Conservation (phyloP, 2,888 invertebrate species). For the Ophion slaviceki region DNA sequence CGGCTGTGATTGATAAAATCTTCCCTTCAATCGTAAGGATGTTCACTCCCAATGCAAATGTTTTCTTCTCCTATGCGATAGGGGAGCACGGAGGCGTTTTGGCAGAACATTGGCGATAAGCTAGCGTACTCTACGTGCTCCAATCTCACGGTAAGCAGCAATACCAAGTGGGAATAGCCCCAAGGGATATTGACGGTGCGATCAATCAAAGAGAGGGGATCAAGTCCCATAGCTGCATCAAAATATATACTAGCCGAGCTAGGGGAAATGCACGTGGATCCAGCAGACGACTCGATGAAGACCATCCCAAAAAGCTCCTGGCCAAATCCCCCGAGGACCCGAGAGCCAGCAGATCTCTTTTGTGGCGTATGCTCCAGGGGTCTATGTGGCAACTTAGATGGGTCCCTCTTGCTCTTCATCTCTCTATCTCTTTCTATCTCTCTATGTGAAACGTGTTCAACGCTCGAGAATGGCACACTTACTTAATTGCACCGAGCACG, state of each 20-base stretch:
- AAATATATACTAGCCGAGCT: constrained; percentile 19
- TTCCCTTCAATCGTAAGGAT: too few species aligned
- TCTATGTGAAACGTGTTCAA: constrained; percentile 56
- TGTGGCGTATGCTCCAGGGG: constrained; percentile 31
- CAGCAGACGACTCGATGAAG: constrained; percentile 33
- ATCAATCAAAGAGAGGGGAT: constrained; percentile 75
- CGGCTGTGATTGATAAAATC: neutral
- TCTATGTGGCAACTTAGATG: constrained; percentile 45
- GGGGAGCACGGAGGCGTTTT: too few species aligned
- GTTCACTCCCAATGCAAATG: neutral
- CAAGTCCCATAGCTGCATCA: constrained; percentile 42
- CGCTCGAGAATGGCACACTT: constrained; percentile 73
- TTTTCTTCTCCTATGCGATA: neutral
- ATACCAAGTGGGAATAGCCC: constrained; percentile 66
- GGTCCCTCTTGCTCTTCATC: constrained; percentile 33
- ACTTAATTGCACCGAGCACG: constrained; percentile 78
- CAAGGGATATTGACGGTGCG: constrained; percentile 69
- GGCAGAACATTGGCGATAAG: constrained; percentile 17
- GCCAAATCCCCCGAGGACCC: constrained; percentile 56
- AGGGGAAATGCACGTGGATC: constrained; percentile 9
- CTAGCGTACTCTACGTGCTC: constrained; percentile 57
- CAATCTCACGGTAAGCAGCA: constrained; percentile 71
- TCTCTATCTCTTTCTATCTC: constrained; percentile 23
- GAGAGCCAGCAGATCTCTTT: constrained; percentile 56
- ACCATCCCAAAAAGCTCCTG: constrained; percentile 49